phyloP scores from a whole-genome alignment of 2,888 invertebrate species.

The Philhelius pedissequus region DNA sequence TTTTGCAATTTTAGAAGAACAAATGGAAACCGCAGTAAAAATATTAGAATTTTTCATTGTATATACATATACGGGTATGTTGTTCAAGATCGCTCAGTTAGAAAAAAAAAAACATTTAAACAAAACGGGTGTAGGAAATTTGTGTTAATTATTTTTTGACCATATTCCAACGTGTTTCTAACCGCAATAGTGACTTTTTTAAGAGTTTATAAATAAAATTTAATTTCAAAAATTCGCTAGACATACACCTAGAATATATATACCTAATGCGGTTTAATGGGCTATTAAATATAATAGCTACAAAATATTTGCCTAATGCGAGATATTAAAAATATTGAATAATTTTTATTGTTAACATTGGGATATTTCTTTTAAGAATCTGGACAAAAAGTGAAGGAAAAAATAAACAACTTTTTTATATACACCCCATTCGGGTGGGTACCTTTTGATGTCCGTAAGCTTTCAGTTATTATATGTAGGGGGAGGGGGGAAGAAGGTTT shows the following conservation, averaged over 20 bases:
- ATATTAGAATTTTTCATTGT: background rate
- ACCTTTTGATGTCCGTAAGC: no score
- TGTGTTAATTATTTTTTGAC: constrained; percentile 17
- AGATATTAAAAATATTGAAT: background rate
- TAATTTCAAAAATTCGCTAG: background rate
- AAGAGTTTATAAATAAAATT: background rate
- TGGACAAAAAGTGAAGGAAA: no score
- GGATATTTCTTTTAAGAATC: no score
- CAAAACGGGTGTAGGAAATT: background rate
- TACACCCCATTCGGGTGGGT: no score
- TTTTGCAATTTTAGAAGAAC: no score
- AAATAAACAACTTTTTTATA: no score
- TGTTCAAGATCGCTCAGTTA: constrained; percentile 13
- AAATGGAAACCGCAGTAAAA: constrained; percentile 20
- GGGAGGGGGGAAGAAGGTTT: no score
- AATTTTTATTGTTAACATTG: background rate
- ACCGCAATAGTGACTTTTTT: constrained; percentile 11
- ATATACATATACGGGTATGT: constrained; percentile 15
- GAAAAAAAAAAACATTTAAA: background rate
- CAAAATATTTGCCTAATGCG: background rate
- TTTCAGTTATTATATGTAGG: no score
- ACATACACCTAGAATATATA: background rate
- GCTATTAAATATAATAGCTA: constrained; percentile 2
- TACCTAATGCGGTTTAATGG: constrained; percentile 23
- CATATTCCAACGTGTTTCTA: background rate